Evolutionary conservation across 2,888 invertebrate species (phyloP).

Genomic region (Ctenicera cuprea): DNA sequence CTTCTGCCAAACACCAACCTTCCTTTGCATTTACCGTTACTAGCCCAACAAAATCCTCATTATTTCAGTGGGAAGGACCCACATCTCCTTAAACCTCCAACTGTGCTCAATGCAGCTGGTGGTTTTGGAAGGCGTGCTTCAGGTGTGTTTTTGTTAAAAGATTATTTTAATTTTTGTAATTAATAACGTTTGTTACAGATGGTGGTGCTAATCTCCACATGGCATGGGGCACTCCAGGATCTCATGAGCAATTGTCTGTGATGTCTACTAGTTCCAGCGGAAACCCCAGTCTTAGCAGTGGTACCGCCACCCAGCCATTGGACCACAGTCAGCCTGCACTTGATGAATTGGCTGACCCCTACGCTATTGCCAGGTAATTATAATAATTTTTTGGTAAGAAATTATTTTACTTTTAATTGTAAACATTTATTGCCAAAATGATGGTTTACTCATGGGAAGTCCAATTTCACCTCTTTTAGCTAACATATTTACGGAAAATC

Average conservation of each 20-base stretch:
- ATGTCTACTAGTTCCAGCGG: constrained; percentile 74
- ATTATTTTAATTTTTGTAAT: not conserved
- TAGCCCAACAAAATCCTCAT: constrained; percentile 88
- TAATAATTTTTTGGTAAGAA: constrained; percentile 7
- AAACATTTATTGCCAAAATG: no score
- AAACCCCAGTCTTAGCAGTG: constrained; percentile 73
- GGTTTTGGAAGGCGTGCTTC: constrained; percentile 94
- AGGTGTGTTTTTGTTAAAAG: constrained; percentile 58
- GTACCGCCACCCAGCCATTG: constrained; percentile 72
- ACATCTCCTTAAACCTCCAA: constrained; percentile 94
- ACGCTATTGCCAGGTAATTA: constrained; percentile 73
- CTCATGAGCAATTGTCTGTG: constrained; percentile 73
- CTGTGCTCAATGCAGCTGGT: constrained; percentile 89
- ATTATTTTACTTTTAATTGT: no score
- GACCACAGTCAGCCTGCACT: constrained; percentile 69
- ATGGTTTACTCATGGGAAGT: no score
- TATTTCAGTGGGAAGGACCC: constrained; percentile 95
- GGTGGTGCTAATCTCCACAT: constrained; percentile 95
- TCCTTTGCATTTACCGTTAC: constrained; percentile 88
- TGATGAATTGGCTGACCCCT: constrained; percentile 74
- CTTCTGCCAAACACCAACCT: constrained; percentile 88
- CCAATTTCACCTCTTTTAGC: no score
- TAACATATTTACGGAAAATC: no score
- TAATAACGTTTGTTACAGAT: constrained; percentile 73
- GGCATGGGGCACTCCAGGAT: constrained; percentile 73